Evolutionary conservation across 2,113 vertebrate genomes (phyloP).

Genomic region (Fukomys damarensis): DNA sequence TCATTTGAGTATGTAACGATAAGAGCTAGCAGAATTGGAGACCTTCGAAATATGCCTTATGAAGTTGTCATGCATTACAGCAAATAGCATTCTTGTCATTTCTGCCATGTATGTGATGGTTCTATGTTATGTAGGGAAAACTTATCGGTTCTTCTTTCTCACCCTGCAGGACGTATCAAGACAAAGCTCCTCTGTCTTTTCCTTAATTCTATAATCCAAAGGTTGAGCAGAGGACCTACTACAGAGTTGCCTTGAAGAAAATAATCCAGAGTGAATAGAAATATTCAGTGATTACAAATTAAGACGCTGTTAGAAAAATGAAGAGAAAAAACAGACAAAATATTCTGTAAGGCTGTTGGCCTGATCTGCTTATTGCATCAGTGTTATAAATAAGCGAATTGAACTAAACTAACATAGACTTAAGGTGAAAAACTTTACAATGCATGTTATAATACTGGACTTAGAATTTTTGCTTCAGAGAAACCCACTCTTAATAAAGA

Average conservation of each 20-base stretch:
- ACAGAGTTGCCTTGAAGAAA: neutral
- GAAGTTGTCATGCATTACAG: neutral
- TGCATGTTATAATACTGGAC: neutral
- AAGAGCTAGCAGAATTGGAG: neutral
- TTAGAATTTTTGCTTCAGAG: neutral
- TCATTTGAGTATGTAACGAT: neutral
- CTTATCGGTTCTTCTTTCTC: neutral
- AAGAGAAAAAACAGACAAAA: neutral
- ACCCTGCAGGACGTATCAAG: neutral
- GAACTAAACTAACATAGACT: neutral
- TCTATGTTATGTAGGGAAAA: neutral
- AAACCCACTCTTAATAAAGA: neutral
- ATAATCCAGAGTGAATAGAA: neutral
- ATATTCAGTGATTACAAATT: neutral
- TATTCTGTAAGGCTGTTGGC: neutral
- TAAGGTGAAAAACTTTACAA: neutral
- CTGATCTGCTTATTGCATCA: neutral
- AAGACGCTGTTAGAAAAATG: neutral
- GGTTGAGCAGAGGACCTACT: neutral
- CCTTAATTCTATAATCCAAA: neutral
- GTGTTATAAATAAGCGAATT: neutral
- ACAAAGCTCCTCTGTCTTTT: neutral
- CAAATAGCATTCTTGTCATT: neutral
- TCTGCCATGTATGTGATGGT: neutral
- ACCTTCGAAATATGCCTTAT: neutral